Conservation (phyloP, 2,113 vertebrate genomes). For the Fregata magnificens region DNA sequence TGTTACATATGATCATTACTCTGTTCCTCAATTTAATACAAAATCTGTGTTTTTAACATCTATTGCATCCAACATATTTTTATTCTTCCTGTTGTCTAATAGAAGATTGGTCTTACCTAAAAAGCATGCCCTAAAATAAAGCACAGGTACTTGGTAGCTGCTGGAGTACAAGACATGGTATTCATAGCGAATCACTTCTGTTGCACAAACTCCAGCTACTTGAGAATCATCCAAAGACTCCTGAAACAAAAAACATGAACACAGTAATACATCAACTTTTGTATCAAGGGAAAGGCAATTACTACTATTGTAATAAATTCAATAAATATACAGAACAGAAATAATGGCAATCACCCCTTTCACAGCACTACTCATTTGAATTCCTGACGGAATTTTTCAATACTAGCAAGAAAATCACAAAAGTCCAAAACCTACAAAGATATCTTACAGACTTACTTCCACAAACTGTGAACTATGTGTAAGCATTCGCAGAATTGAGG, state of each 20-base stretch:
- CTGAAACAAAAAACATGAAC: neutral
- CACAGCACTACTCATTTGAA: neutral
- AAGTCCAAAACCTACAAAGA: neutral
- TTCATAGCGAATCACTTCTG: conserved; percentile 82
- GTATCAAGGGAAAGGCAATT: neutral
- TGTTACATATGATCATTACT: neutral
- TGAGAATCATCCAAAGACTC: conserved; percentile 61
- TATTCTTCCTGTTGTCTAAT: neutral
- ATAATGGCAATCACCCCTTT: neutral
- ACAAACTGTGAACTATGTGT: neutral
- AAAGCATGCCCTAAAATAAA: conserved; percentile 90
- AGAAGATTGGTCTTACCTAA: conserved; percentile 76
- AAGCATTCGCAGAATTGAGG: neutral
- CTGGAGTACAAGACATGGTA: conserved; percentile 91
- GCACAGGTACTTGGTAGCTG: conserved; percentile 87
- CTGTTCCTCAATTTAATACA: neutral
- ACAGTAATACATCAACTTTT: neutral
- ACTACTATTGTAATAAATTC: neutral
- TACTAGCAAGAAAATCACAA: conserved; percentile 10
- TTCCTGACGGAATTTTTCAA: neutral
- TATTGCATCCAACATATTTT: neutral
- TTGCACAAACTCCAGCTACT: neutral
- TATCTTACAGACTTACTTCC: neutral
- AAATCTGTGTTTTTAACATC: neutral
- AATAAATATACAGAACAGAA: neutral